Base-by-base conservation (phyloP, 2,888 invertebrate genomes). In the Chelonus formosanus region DNA sequence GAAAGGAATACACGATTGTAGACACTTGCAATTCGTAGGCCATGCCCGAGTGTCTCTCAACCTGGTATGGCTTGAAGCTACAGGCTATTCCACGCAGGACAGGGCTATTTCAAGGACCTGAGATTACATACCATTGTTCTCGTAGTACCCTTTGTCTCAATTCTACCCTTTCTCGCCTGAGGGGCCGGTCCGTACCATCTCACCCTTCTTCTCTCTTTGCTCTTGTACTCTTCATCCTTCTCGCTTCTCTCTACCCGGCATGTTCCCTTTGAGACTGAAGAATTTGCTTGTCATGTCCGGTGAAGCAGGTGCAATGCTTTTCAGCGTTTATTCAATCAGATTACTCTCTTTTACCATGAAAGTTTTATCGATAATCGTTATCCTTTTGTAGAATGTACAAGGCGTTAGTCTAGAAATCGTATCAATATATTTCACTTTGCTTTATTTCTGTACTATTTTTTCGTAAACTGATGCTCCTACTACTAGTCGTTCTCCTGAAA, bases 51-150 rank as follows among this genome's bases (percentile, higher is more conserved):
- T 50, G 47, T 34, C 47, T 47, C 59, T 56, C 56, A 57, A 66
- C 66, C 59, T 65, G 50, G 54, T 35, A 60, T 61, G 67, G 53
- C 53, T 65, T 56, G 60, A 43, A 59, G 65, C 40, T 45, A 60
- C 55, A 54, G 54, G 10, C 48, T 50, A 56, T 58, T 50, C 47
- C 52, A 57, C 50, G 57, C 67, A 62, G 60, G 53, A 62, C 61
- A 66, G 61, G 65, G 65, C 77, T 76, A 76, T 66, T 80, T 79
- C 76, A 80, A 80, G 80, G 80, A 78, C 75, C 80, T 75, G 79
- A 83, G 83, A 83, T 83, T 83, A 83, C 83, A 80, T 80, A 78
- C 79, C 76, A 83, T 83, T 83, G 83, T 83, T 81, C 70, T 76
- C 76, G 73, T 71, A 67, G 73, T 75, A 76, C 77, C 81, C 81